Evolutionary conservation across 1,140 invertebrate species (phyloP).

Genomic region (Cyclina sinensis): DNA sequence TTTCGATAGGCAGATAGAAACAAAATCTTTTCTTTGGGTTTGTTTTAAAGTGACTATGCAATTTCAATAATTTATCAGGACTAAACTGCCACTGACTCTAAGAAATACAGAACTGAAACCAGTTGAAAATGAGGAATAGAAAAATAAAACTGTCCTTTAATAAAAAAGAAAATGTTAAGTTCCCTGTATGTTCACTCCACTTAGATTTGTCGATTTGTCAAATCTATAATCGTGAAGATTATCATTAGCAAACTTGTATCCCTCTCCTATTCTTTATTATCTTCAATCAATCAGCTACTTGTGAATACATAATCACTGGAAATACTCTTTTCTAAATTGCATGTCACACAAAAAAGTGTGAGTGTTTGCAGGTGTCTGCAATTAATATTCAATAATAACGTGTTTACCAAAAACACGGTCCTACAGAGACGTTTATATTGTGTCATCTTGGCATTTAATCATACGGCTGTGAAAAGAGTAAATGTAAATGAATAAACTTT

Average conservation of each 20-base stretch:
- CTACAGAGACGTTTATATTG: neutral
- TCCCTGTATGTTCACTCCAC: neutral
- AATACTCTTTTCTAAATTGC: neutral
- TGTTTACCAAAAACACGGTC: constrained; percentile 3
- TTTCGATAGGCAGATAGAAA: no score
- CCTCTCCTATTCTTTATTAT: neutral
- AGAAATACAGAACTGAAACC: no score
- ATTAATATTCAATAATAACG: constrained; percentile 36
- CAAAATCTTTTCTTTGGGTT: no score
- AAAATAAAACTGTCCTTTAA: no score
- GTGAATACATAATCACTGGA: neutral
- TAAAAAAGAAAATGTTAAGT: no score
- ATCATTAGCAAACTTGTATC: neutral
- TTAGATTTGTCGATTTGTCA: neutral
- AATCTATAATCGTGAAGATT: neutral
- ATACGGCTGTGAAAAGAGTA: neutral
- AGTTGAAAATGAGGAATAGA: no score
- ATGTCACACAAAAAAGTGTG: neutral
- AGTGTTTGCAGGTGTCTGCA: constrained; percentile 11
- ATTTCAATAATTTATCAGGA: no score
- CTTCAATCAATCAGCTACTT: neutral
- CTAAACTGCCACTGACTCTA: no score
- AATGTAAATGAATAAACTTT: constrained; percentile 10
- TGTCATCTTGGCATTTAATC: neutral
- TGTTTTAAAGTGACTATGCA: no score